phyloP scores from a whole-genome alignment of 2,888 invertebrate genomes.

The Trichogramma dendrolimi region DNA sequence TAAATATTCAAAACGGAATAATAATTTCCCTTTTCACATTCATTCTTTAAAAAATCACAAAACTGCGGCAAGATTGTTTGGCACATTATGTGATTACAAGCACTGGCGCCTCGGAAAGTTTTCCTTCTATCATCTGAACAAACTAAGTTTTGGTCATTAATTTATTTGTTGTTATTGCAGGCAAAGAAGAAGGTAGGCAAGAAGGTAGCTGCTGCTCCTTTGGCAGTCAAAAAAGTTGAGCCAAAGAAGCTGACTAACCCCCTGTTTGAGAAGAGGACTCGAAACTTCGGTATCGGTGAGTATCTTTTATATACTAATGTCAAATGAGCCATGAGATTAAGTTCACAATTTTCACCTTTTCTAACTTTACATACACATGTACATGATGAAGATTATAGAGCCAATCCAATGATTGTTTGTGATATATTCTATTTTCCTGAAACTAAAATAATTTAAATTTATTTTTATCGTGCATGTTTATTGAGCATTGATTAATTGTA shows the following conservation, averaged over 20 bases:
- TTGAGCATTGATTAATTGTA: background rate
- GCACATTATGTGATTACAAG: background rate
- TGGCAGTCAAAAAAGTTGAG: constrained; percentile 88
- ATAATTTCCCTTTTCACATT: no score
- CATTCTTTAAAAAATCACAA: no score
- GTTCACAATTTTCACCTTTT: constrained; percentile 1
- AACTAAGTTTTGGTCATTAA: background rate
- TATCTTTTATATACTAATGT: constrained; percentile 28
- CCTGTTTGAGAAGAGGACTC: constrained; percentile 93
- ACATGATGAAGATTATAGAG: constrained; percentile 9
- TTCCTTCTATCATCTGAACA: background rate
- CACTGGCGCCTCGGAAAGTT: background rate
- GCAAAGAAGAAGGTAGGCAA: constrained; percentile 90
- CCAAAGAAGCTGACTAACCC: constrained; percentile 92
- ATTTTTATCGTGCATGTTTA: background rate
- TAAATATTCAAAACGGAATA: no score
- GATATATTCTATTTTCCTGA: no score
- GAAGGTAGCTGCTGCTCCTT: constrained; percentile 93
- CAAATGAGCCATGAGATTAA: background rate
- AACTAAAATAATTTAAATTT: background rate
- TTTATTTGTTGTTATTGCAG: constrained; percentile 54
- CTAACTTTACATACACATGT: constrained; percentile 6
- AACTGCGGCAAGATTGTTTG: no score
- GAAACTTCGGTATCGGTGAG: constrained; percentile 97
- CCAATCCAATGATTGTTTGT: constrained; percentile 12